Evolutionary conservation across 2,113 vertebrate species (phyloP).

Genomic region (Saccopteryx bilineata): DNA sequence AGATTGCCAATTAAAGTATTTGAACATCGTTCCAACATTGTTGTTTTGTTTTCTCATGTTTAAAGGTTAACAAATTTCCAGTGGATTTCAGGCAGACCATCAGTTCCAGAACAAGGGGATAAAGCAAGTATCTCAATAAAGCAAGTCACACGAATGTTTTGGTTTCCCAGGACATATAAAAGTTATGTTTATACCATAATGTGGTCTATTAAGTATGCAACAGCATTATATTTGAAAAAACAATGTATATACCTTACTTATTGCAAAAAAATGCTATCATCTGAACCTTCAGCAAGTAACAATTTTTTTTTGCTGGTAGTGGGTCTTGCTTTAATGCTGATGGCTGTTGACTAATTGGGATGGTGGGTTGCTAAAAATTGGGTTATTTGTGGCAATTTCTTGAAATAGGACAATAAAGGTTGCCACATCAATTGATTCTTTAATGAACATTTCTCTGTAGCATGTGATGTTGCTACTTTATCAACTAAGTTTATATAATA

Average conservation of each 20-base stretch:
- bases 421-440: background rate
- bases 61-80: constrained; percentile 32
- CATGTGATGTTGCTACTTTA: background rate
- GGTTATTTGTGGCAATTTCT: background rate
- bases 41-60: constrained; percentile 31
- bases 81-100: background rate
- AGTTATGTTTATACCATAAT: background rate
- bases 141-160: background rate
- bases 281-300: background rate
- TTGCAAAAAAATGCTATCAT: background rate
- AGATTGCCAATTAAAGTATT: constrained; percentile 19
- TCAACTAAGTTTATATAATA: background rate
- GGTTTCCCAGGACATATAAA: background rate
- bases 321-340: background rate
- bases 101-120: background rate
- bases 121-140: background rate
- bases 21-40: background rate
- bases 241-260: background rate
- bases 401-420: background rate
- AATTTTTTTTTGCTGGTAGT: background rate
- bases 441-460: background rate
- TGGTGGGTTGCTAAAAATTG: background rate
- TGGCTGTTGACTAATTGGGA: background rate
- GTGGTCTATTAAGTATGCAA: background rate
- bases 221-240: background rate